Base-by-base conservation (phyloP, 2,888 invertebrate species). In the Hirudinaria manillensis region DNA sequence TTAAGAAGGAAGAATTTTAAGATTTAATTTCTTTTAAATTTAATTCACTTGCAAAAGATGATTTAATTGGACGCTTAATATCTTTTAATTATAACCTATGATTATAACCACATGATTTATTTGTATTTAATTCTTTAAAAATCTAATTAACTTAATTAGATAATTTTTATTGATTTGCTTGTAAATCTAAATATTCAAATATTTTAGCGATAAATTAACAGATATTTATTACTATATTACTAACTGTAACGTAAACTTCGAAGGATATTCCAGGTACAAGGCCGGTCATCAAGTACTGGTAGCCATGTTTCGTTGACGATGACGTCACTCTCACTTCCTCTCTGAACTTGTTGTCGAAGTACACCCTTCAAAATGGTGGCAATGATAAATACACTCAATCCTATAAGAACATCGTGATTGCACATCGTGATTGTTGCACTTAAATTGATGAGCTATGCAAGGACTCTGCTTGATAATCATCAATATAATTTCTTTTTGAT, bases 251-350 rank as follows among this genome's bases (percentile, higher is more conserved):
- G 77, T 79, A 81, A 77, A 85, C 81, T 74, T 85, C 84, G 77
- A 83, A 83, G 61, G 81, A 79, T 76, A 83, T 82, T 56, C 83
- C 84, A 4, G 84, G 80, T 27, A 80, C 78, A 19, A 85, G 81
- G 78, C 83, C 82, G 65, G 80, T 83, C 73, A 85, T 78, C 72
- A 81, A 81, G 78, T 83, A 85, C 79, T 84, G 84, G 80, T 85
- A 85, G 38, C 84, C 84, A 76, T 82, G 81, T 70, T 81, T 81
- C 80, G 84, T 82, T 67, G 81, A 79, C 24, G 81, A 75, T 24
- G 80, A 79, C 76, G 80, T 83, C 19, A 83, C 81, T 65, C 81
- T 82, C 7, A 84, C 82, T 77, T 84, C 84, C n/a, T 83, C 85
- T 77, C 83, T 82, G 81, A 81, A 82, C 72, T 81, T 81, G 27